phyloP scores from a whole-genome alignment of 2,113 vertebrate genomes.

The Colius striatus region DNA sequence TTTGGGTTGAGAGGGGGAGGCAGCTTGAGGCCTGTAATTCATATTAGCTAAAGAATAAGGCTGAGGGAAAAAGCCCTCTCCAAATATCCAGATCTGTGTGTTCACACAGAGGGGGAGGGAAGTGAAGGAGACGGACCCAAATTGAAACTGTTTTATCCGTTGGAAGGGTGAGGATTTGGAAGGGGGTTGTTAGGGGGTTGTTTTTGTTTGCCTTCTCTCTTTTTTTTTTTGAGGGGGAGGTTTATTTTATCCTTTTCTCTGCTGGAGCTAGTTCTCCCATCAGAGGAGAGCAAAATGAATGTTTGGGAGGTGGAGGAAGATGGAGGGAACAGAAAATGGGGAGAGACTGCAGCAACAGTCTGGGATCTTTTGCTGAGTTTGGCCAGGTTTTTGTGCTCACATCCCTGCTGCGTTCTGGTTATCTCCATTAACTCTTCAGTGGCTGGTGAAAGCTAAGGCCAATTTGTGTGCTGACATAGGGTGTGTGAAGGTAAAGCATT shows the following conservation, averaged over 20 bases:
- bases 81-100: conserved; percentile 71
- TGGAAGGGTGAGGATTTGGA: conserved; percentile 66
- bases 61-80: conserved; percentile 30
- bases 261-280: conserved; percentile 18
- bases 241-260: conserved; percentile 63
- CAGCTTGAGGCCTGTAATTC: conserved; percentile 79
- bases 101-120: conserved; percentile 27
- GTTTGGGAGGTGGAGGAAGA: conserved; percentile 9
- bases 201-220: conserved; percentile 67
- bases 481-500: rapidly evolving
- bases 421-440: not conserved
- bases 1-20: conserved; percentile 80
- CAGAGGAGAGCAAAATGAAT: conserved; percentile 22
- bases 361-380: conserved; percentile 12
- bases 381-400: not conserved
- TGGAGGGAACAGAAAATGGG: conserved; percentile 34
- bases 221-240: not conserved
- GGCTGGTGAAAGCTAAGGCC: rapidly evolving
- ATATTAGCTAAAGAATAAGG: conserved; percentile 82
- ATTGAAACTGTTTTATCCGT: conserved; percentile 74
- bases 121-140: conserved; percentile 68
- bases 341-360: not conserved
- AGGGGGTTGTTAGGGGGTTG: conserved; percentile 58
- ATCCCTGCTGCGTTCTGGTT: not conserved
- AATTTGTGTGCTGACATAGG: not conserved